Base-by-base conservation (phyloP, 2,888 invertebrate species). In the Drosophila borborema region DNA sequence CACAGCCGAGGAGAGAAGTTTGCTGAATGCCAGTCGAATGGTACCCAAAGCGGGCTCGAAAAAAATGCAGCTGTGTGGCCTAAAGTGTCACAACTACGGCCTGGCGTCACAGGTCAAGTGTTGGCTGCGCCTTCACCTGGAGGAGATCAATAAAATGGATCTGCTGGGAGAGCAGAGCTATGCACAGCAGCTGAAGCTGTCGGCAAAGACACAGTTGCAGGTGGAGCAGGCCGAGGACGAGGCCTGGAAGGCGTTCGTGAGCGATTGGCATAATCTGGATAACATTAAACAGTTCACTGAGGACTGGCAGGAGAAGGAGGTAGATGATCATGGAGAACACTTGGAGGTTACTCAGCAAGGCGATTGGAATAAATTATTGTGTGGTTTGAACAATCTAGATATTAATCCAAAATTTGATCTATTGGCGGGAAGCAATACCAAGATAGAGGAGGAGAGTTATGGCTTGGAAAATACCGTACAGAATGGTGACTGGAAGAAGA, bases 311-410 rank as follows among this genome's bases (percentile, higher is more conserved):
- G 16, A 20, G 58, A 34, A 45, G 2, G 14, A 14, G 2, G 1
- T 10, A 0, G 20, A 12, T 2, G 48, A 48, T 16, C 38, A 16
- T 5, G 16, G 3, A 20, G 16, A 38, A 16, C 38, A 12, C 12
- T 10, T 28, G 18, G 18, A 5, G 1, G 28, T n/a, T 7, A 18
- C 16, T 18, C 31, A 20, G 12, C 12, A 14, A 1, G 4, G n/a
- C 23, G 54, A 40, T 12, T 55, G 54, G 54, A 14, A 18, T 31
- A 31, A 23, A n/a, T n/a, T 56, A 18, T 56, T 31, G 55, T 31
- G 41, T 12, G 31, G 31, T n/a, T 36, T 45, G 1, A 45, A 5
- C 43, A 45, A 20, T 20, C 9, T 20, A 14, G 58, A 58, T 20
- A 16, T n/a, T 16, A 12, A n/a, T 20, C 38, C 12, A 41, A 3